Conservation (phyloP, 2,888 invertebrate species). For the Volucella zonaria region DNA sequence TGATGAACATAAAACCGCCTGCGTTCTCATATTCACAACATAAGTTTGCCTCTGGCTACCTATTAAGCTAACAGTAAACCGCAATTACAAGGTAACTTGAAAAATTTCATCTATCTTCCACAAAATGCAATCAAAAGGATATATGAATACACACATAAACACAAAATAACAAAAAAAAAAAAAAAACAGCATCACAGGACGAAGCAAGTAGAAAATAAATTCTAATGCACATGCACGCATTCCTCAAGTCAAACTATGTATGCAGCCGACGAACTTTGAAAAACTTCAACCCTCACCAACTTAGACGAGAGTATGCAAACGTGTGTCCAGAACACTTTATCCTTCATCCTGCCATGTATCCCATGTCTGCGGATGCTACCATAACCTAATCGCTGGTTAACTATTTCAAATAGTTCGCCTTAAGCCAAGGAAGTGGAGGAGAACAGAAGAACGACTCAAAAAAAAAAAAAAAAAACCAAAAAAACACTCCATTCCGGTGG, state of each 20-base stretch:
- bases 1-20: no score
- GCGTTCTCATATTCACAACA: no score
- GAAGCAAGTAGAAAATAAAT: background rate
- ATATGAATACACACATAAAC: constrained; percentile 35
- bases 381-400: constrained; percentile 20
- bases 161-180: background rate
- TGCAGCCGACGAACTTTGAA: constrained; percentile 45
- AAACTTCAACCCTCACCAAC: background rate
- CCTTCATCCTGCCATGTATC: background rate
- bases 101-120: constrained; percentile 14
- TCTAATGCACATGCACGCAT: constrained; percentile 2
- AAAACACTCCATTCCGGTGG: constrained; percentile 10
- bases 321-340: background rate
- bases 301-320: background rate
- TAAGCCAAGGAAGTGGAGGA: background rate
- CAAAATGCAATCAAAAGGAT: constrained; percentile 37
- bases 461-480: no score
- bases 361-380: background rate
- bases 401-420: constrained; percentile 15
- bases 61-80: constrained; percentile 29
- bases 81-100: constrained; percentile 13
- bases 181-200: background rate
- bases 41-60: background rate
- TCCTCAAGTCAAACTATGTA: constrained; percentile 18
- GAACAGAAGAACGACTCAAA: background rate